phyloP scores from a whole-genome alignment of 2,113 vertebrate genomes.

The Cyprinodon variegatus region DNA sequence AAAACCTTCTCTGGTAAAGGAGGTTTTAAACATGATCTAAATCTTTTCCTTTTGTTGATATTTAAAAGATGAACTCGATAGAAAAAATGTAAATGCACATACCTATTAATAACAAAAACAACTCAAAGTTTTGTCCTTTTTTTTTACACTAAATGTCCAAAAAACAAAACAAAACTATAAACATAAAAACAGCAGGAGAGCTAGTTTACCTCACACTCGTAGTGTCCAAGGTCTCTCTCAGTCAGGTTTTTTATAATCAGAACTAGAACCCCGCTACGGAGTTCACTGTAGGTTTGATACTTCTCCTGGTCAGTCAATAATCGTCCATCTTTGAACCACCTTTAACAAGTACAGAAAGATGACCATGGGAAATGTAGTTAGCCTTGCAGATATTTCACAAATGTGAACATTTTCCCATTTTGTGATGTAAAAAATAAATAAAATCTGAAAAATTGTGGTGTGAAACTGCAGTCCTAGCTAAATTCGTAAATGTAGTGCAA shows the following conservation, averaged over 20 bases:
- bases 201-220: constrained; percentile 90
- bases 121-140: too few relatives aligned
- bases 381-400: neutral
- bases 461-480: neutral
- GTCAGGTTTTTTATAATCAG: constrained; percentile 86
- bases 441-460: neutral
- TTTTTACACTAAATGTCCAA: neutral
- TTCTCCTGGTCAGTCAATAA: constrained; percentile 85
- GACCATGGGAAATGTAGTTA: neutral
- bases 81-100: neutral
- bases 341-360: constrained; percentile 49
- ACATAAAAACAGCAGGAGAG: neutral
- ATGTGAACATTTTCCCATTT: neutral
- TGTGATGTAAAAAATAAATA: neutral
- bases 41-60: too few relatives aligned
- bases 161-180: neutral
- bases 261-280: constrained; percentile 85
- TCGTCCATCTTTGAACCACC: constrained; percentile 90
- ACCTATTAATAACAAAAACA: too few relatives aligned
- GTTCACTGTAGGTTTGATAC: constrained; percentile 89
- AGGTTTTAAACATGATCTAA: neutral
- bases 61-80: neutral
- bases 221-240: constrained; percentile 88
- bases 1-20: constrained; percentile 74
- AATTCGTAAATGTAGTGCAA: neutral